phyloP scores from a whole-genome alignment of 2,113 vertebrate species.

The Nothobranchius furzeri region DNA sequence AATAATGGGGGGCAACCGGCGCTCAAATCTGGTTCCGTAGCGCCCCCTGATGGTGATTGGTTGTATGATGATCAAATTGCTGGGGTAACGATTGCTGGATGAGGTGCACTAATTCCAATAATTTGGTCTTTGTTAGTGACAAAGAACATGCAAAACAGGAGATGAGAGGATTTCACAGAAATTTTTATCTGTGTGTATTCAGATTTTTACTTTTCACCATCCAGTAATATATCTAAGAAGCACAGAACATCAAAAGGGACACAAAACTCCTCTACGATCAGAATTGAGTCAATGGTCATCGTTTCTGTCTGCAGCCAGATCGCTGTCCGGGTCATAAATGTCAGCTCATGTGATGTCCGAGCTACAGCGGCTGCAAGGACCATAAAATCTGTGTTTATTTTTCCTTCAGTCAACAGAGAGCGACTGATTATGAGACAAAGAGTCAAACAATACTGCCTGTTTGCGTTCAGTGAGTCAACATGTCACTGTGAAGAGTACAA shows the following conservation, averaged over 20 bases:
- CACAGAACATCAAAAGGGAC: too few relatives aligned
- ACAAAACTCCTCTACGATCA: neutral
- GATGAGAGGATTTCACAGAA: too few relatives aligned
- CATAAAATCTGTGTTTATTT: slow-evolving; percentile 54
- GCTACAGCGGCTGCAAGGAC: slow-evolving; percentile 14
- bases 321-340: slow-evolving; percentile 45
- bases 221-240: neutral
- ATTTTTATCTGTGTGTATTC: too few relatives aligned
- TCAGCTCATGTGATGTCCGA: slow-evolving; percentile 23
- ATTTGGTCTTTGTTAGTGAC: too few relatives aligned
- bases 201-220: neutral
- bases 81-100: neutral
- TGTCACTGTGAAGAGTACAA: slow-evolving; percentile 31
- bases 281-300: too few relatives aligned
- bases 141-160: neutral
- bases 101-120: neutral
- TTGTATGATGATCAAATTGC: neutral
- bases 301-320: neutral
- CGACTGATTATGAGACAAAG: slow-evolving; percentile 25
- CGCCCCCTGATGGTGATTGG: slow-evolving; percentile 71
- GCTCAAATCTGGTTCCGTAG: slow-evolving; percentile 68
- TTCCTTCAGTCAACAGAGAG: slow-evolving; percentile 42
- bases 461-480: slow-evolving; percentile 54
- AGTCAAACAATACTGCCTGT: slow-evolving; percentile 37
- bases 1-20: slow-evolving; percentile 65